A percentile compares a stretch with the other conserved stretches of the same genome.
phyloP scores from a whole-genome alignment of 2,797 vertebrate species.

The Fratercula arctica region DNA sequence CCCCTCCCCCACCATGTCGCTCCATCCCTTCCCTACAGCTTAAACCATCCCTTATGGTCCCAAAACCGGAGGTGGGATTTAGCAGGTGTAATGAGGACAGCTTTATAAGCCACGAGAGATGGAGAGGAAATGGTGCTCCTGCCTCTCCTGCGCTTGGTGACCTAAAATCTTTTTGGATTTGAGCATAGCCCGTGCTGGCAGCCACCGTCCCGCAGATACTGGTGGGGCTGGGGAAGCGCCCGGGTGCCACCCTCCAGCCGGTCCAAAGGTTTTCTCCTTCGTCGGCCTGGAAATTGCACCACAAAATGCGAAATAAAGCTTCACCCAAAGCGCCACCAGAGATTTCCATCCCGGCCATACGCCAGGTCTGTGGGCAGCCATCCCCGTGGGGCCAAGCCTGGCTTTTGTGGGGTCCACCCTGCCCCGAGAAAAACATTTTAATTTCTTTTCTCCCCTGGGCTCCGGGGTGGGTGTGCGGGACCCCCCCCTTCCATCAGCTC shows the following conservation, averaged over 20 bases:
- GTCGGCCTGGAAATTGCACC: not conserved
- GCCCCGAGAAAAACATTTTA: not conserved
- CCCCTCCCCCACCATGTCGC: not conserved
- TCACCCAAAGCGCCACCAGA: not conserved
- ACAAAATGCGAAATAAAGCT: not conserved
- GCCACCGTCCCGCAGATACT: rapidly evolving
- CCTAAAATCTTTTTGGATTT: not conserved
- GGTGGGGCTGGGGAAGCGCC: not conserved
- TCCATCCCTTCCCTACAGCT: not conserved
- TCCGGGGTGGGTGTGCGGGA: not conserved
- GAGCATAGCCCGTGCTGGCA: rapidly evolving
- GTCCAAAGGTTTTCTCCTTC: not conserved
- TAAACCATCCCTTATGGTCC: rapidly evolving
- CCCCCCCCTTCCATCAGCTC: too few species aligned
- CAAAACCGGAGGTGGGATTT: not conserved
- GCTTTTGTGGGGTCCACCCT: not conserved
- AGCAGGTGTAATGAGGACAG: not conserved
- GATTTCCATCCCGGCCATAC: not conserved
- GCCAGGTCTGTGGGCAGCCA: not conserved
- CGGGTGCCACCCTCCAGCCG: not conserved
- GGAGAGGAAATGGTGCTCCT: not conserved
- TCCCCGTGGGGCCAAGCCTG: not conserved
- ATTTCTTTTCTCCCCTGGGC: not conserved
- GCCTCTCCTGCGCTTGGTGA: not conserved
- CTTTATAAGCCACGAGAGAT: not conserved